phyloP scores from a whole-genome alignment of 2,888 invertebrate genomes.

The Anthrax anthrax region DNA sequence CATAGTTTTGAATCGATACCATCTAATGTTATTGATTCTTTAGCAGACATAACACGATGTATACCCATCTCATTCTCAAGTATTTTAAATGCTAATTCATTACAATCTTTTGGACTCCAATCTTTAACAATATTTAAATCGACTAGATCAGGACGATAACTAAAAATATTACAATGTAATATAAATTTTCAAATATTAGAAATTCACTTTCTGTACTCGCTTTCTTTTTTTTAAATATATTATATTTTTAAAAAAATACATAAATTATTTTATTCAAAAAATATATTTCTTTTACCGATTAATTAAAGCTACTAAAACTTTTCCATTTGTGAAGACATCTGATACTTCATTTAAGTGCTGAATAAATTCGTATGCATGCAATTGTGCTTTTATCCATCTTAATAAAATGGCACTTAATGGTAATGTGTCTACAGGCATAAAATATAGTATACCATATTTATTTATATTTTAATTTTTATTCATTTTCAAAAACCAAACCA shows the following conservation, averaged over 20 bases:
- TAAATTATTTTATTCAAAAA: neutral
- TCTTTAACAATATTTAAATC: constrained; percentile 53
- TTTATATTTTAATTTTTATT: neutral
- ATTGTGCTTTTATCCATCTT: constrained; percentile 31
- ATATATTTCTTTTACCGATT: constrained; percentile 22
- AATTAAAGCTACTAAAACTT: constrained; percentile 31
- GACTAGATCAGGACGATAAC: constrained; percentile 82
- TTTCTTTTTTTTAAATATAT: neutral
- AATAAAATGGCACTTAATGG: constrained; percentile 29
- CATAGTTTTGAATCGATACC: constrained; percentile 30
- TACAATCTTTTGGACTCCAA: constrained; percentile 50
- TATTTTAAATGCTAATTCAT: constrained; percentile 72
- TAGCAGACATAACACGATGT: constrained; percentile 55
- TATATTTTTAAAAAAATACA: neutral
- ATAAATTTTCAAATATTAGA: neutral
- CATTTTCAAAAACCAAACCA: neutral
- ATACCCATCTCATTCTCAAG: constrained; percentile 72
- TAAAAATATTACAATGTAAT: constrained; percentile 29
- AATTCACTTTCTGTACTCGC: neutral
- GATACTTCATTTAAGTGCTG: constrained; percentile 29
- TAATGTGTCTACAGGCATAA: constrained; percentile 19
- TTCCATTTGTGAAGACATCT: constrained; percentile 31
- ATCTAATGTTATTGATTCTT: constrained; percentile 41
- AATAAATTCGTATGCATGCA: constrained; percentile 27
- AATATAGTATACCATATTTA: no score